Percentiles rank a stretch among this genome's conserved stretches.
Conservation (phyloP, 1,140 invertebrate genomes). For the Glossosoma conforme region DNA sequence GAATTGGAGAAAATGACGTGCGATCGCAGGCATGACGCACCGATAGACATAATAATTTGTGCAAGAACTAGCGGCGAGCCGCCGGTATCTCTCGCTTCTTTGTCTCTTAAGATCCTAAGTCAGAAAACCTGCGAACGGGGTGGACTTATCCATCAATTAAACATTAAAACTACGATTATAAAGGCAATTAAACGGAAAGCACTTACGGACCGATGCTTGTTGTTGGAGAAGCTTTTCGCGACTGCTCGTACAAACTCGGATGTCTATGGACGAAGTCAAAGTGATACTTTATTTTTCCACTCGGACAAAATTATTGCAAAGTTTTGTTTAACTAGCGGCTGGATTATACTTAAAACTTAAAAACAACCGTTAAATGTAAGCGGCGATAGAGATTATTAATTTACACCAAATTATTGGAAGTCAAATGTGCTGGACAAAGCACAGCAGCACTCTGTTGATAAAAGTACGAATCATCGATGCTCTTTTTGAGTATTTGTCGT, state of each 20-base stretch:
- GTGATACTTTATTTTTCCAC: slow-evolving; percentile 1
- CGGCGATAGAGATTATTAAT: too few relatives aligned
- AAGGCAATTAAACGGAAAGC: slow-evolving; percentile 14
- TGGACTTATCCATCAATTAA: slow-evolving; percentile 13
- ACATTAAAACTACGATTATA: slow-evolving; percentile 3
- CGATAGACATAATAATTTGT: slow-evolving; percentile 19
- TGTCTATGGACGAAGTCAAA: too few relatives aligned
- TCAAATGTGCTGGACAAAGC: too few relatives aligned
- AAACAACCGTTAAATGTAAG: too few relatives aligned
- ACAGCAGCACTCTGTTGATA: too few relatives aligned
- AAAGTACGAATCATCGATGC: too few relatives aligned
- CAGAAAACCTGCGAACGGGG: background rate
- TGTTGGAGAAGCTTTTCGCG: slow-evolving; percentile 47
- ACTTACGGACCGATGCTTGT: slow-evolving; percentile 48
- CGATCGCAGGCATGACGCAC: slow-evolving; percentile 21
- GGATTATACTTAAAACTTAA: too few relatives aligned
- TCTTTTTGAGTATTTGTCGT: too few relatives aligned
- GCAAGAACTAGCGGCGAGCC: slow-evolving; percentile 5
- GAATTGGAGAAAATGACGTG: slow-evolving; percentile 22
- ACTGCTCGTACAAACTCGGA: slow-evolving; percentile 38
- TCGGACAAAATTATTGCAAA: too few relatives aligned
- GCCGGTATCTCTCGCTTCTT: slow-evolving; percentile 5
- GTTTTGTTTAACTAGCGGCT: too few relatives aligned
- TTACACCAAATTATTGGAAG: too few relatives aligned
- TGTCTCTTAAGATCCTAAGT: background rate